A percentile compares a stretch with the other conserved stretches of the same genome.
phyloP scores from a whole-genome alignment of 2,888 invertebrate species.

The Trichopria drosophilae region DNA sequence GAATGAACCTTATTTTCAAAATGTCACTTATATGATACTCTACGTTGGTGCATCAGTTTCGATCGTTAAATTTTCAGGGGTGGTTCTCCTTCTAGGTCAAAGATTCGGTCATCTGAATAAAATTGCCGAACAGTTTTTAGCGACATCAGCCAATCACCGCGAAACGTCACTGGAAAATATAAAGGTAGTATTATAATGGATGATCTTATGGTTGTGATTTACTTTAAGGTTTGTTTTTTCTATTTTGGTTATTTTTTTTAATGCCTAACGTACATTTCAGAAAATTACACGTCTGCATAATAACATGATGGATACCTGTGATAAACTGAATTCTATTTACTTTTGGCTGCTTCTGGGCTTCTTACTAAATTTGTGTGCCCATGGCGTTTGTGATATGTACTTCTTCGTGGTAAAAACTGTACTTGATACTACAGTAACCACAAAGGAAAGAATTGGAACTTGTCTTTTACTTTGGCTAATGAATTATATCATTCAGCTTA shows the following conservation, averaged over 20 bases:
- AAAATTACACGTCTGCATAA: constrained; percentile 45
- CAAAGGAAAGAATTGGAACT: constrained; percentile 22
- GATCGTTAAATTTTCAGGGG: constrained; percentile 44
- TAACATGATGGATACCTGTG: constrained; percentile 43
- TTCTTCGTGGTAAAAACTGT: no score
- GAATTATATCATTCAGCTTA: constrained; percentile 38
- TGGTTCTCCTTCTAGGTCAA: constrained; percentile 44
- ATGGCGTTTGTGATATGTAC: constrained; percentile 43
- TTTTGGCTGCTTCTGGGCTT: constrained; percentile 46
- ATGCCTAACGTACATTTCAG: no score
- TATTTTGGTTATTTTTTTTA: no score
- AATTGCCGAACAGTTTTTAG: no score
- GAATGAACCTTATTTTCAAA: constrained; percentile 39
- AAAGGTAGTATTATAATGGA: no score
- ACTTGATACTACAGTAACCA: no score
- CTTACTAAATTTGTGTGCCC: constrained; percentile 44
- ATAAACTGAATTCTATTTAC: constrained; percentile 39
- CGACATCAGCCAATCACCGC: no score
- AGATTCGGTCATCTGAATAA: constrained; percentile 47
- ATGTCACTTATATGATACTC: constrained; percentile 42
- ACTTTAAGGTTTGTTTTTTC: no score
- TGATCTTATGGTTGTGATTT: no score
- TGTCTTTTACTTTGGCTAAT: constrained; percentile 43
- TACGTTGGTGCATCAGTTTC: constrained; percentile 42
- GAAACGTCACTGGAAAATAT: no score